Evolutionary conservation across 2,113 vertebrate species (phyloP), one percentile per base, ranked within the genome.

Genomic region (Bothrops jararaca): DNA sequence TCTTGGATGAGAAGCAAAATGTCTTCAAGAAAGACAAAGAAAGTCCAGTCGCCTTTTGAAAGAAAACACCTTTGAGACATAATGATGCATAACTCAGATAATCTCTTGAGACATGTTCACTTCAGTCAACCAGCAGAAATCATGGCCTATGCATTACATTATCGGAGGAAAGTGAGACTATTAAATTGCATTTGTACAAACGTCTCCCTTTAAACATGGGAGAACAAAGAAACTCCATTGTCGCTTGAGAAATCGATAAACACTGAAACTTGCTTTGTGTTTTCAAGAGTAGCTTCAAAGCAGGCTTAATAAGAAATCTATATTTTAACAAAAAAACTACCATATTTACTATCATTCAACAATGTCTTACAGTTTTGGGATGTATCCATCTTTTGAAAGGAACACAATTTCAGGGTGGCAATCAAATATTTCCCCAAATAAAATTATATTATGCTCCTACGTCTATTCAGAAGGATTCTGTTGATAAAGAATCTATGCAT

Each of bases 401-500:
- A 29, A 86, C 74, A 39, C 18, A 64, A 3, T 39, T 85, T 39
- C 10, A 85, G 87, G 89, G 93, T 39, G 57, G 69, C 90, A 95
- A 48, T 48, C 60, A 58, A 91, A 1, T 20, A 94, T 92, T 91
- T 89, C 87, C 58, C 15, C 5, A 94, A 3, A 93, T 74, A 80
- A 91, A 52, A 57, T 69, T 45, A 90, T 92, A 85, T 91, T 97
- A 91, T 94, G 89, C 86, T 94, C 94, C 94, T 50, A 93, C 92
- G 29, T 92, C 92, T 93, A 95, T 95, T 34, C 39, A 92, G 74
- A 96, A 95, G 87, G 91, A 85, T 53, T n/a, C 93, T 95, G 90
- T 96, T 95, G 95, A 96, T 97, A 93, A 97, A 97, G 93, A 97
- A 96, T 96, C 96, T 97, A 96, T 95, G 86, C 86, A 91, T 54